phyloP scores from a whole-genome alignment of 2,113 vertebrate species.

The Osmerus mordax region DNA sequence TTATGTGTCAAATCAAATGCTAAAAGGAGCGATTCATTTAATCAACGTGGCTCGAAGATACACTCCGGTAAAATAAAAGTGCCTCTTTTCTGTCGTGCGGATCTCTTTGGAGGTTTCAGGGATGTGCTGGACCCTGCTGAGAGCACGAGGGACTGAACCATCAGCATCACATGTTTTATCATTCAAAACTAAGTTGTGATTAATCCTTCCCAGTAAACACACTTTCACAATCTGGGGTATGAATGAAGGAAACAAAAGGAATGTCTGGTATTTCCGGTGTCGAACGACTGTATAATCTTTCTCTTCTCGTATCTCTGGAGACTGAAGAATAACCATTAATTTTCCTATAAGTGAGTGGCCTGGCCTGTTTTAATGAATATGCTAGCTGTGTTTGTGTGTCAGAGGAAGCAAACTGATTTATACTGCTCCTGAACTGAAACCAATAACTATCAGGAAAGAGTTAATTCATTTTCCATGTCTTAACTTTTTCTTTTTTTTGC shows the following conservation, averaged over 20 bases:
- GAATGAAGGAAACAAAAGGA: not conserved
- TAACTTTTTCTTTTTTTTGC: too few species aligned
- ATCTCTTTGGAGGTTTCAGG: slow-evolving; percentile 58
- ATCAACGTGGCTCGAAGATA: slow-evolving; percentile 51
- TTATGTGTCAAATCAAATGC: slow-evolving; percentile 35
- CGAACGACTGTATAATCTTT: not conserved
- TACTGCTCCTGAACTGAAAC: too few species aligned
- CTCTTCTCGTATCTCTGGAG: not conserved
- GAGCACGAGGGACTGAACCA: slow-evolving; percentile 2
- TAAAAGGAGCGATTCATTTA: slow-evolving; percentile 53
- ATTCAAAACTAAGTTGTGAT: slow-evolving; percentile 28
- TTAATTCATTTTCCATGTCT: too few species aligned
- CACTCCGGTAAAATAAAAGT: slow-evolving; percentile 48
- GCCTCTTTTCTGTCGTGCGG: slow-evolving; percentile 32
- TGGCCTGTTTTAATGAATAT: too few species aligned
- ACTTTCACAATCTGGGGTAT: not conserved
- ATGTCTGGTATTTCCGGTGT: too few species aligned
- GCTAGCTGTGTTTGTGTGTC: too few species aligned
- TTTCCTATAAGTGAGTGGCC: too few species aligned
- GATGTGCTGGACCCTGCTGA: slow-evolving; percentile 27
- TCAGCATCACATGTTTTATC: slow-evolving; percentile 22
- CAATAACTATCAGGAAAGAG: too few species aligned
- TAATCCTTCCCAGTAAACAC: slow-evolving; percentile 27
- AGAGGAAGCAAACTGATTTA: too few species aligned
- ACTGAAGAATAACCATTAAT: not conserved